These are phyloP conservation scores for Torymus auratus DNA, from an alignment of 2,888 invertebrate genomes.

Conservation along the genomic window DNA sequence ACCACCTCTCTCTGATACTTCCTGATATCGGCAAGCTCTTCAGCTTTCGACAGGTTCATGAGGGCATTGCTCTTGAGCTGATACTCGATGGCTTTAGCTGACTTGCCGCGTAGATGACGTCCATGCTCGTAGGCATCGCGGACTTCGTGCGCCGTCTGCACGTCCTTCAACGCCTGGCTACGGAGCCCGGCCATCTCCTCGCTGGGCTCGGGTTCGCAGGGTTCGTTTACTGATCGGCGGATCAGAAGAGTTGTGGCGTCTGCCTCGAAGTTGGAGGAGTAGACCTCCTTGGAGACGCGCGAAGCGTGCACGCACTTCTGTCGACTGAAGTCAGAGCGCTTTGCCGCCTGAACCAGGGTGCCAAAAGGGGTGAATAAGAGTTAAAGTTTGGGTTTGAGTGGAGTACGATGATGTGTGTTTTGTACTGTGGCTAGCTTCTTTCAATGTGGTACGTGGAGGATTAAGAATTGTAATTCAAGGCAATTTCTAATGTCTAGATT, in stretches of 20 bases:
- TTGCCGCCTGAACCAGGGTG: conserved; percentile 73
- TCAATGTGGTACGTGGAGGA: too few species aligned
- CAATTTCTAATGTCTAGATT: too few species aligned
- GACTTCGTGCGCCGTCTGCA: conserved; percentile 67
- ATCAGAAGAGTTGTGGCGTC: conserved; percentile 58
- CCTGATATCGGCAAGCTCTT: conserved; percentile 75
- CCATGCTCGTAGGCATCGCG: conserved; percentile 68
- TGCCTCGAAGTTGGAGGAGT: conserved; percentile 66
- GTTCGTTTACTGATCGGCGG: conserved; percentile 56
- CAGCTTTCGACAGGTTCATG: conserved; percentile 78
- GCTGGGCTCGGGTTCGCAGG: conserved; percentile 42
- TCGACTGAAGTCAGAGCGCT: conserved; percentile 81
- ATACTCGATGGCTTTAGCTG: conserved; percentile 84
- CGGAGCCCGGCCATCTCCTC: conserved; percentile 66
- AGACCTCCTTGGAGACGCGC: conserved; percentile 82
- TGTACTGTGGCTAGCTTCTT: too few species aligned
- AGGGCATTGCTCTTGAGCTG: conserved; percentile 75
- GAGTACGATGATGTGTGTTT: too few species aligned
- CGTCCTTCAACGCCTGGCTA: conserved; percentile 67
- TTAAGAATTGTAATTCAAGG: too few species aligned
- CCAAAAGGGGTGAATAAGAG: too few species aligned
- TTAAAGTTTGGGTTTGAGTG: too few species aligned
- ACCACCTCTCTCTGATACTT: conserved; percentile 71
- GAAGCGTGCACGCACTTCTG: conserved; percentile 82
- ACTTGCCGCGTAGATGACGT: conserved; percentile 83